Evolutionary conservation across 2,888 invertebrate species (phyloP).

Genomic region (Steinernema scapterisci): DNA sequence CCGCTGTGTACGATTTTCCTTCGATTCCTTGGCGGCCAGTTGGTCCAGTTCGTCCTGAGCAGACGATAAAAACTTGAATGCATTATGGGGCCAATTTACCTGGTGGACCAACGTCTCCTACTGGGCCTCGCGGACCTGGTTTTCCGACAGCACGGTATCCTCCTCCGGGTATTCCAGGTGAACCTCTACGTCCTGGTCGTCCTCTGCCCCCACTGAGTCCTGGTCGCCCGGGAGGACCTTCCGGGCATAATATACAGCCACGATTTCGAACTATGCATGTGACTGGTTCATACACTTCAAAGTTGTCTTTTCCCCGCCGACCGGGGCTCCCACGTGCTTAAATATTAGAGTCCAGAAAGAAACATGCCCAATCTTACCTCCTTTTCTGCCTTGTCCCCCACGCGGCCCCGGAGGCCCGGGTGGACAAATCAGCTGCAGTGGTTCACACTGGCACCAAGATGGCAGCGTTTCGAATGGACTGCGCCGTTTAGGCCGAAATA

Average conservation of each 20-base stretch:
- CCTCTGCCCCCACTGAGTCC: neutral
- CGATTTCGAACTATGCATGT: neutral
- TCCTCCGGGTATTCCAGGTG: neutral
- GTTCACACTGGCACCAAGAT: slow-evolving; percentile 26
- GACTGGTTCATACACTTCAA: slow-evolving; percentile 2
- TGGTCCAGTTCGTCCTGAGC: neutral
- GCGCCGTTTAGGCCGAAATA: slow-evolving; percentile 3
- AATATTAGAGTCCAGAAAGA: neutral
- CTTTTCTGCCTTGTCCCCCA: neutral
- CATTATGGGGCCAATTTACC: too few relatives aligned
- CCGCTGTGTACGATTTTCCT: neutral
- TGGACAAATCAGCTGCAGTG: slow-evolving; percentile 1
- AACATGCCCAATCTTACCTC: neutral
- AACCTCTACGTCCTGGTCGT: neutral
- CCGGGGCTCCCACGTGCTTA: neutral
- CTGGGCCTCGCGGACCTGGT: neutral
- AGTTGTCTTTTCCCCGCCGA: slow-evolving; percentile 7
- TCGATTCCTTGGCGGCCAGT: neutral
- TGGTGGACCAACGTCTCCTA: neutral
- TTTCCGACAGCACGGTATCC: neutral
- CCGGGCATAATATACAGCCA: neutral
- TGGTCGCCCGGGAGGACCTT: neutral
- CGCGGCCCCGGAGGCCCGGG: neutral
- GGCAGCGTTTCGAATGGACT: slow-evolving; percentile 10
- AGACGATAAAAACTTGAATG: neutral